Evolutionary conservation across 2,888 invertebrate species (phyloP).

Genomic region (Lamellibrachia satsuma): DNA sequence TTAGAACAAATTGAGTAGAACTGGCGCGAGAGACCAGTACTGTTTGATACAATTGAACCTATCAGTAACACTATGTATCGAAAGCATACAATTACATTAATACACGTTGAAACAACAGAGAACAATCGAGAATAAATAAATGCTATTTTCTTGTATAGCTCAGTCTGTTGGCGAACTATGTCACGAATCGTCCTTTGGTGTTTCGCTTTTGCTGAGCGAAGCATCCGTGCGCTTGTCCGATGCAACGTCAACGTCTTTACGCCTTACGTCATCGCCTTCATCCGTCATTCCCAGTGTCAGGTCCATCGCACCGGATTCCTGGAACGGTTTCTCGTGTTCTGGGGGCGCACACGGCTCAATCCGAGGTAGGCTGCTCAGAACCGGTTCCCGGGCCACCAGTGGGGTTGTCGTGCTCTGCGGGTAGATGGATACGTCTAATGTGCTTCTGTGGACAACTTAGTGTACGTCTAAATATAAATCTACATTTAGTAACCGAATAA

Average conservation of each 20-base stretch:
- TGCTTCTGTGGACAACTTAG: too few relatives aligned
- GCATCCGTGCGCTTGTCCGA: neutral
- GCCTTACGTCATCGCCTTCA: neutral
- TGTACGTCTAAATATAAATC: too few relatives aligned
- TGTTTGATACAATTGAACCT: too few relatives aligned
- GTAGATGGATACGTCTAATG: neutral
- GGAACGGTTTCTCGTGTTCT: neutral
- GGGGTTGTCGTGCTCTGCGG: neutral
- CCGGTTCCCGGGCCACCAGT: neutral
- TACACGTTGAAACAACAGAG: neutral
- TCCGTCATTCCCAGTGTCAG: neutral
- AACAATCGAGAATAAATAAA: neutral
- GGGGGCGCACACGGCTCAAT: neutral
- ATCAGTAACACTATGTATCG: too few relatives aligned
- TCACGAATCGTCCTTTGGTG: neutral
- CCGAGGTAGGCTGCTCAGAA: neutral
- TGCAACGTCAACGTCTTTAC: neutral
- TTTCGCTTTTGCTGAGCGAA: neutral
- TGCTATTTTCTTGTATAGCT: neutral
- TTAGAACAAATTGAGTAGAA: too few relatives aligned
- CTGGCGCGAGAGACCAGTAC: too few relatives aligned
- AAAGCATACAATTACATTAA: too few relatives aligned
- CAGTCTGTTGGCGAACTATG: neutral
- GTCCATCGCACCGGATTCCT: neutral
- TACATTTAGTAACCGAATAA: too few relatives aligned